A percentile compares a stretch with the other conserved stretches of the same genome.
phyloP scores from a whole-genome alignment of 2,113 vertebrate species.

The Corythoichthys intestinalis region DNA sequence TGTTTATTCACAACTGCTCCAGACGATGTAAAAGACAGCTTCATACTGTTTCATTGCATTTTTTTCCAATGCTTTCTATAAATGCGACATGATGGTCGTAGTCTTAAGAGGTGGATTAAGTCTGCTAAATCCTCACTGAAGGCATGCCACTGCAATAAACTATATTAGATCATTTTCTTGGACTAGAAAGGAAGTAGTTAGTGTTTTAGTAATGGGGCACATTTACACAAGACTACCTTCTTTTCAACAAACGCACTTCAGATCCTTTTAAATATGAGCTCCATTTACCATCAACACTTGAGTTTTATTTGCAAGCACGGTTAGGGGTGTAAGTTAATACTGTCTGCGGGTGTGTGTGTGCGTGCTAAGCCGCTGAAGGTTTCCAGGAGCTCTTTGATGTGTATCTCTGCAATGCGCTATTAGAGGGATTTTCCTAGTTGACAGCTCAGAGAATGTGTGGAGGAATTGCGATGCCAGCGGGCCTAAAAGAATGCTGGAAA shows the following conservation, averaged over 20 bases:
- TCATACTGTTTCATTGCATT: background rate
- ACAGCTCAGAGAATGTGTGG: conserved; percentile 86
- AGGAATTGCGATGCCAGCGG: conserved; percentile 79
- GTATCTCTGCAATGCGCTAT: conserved; percentile 83
- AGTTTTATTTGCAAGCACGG: conserved; percentile 22
- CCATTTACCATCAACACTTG: conserved; percentile 35
- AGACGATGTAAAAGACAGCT: background rate
- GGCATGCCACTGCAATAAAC: conserved; percentile 23
- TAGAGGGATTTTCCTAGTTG: conserved; percentile 86
- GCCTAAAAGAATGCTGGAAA: conserved; percentile 85
- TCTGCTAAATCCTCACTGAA: background rate
- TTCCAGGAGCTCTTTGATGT: conserved; percentile 87
- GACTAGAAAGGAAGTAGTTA: conserved; percentile 7
- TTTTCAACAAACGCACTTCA: background rate
- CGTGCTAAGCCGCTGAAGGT: conserved; percentile 80
- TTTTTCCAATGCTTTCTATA: background rate
- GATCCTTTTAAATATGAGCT: conserved; percentile 36
- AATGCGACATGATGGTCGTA: background rate
- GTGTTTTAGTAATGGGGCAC: conserved; percentile 3
- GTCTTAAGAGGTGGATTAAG: background rate
- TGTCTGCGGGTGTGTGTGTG: conserved; percentile 41
- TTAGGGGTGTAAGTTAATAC: conserved; percentile 45
- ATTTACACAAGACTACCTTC: conserved; percentile 30
- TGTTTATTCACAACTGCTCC: background rate
- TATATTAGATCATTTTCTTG: conserved; percentile 31